Evolutionary conservation across 2,888 invertebrate genomes (phyloP), one percentile per base, ranked within the genome.

Genomic region (Hesperia comma): DNA sequence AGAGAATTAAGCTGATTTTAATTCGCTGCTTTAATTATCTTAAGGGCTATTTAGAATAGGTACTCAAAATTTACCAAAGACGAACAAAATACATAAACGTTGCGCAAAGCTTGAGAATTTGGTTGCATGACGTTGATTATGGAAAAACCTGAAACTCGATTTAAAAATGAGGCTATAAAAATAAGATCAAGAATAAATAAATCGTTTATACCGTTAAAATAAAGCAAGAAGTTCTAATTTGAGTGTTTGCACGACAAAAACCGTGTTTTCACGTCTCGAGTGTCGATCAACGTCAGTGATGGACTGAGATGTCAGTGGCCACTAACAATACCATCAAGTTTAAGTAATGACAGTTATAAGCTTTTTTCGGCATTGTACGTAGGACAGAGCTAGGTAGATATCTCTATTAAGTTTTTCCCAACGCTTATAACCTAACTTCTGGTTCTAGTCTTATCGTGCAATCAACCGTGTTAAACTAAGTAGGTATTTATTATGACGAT

Each of bases 121-220:
- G 70, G 70, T 74, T 75, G 40, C 19, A 17, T 46, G n/a, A 41
- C 37, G 46, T 63, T 26, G 7, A 40, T 57, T 57, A 64, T 72
- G 74, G 69, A 78, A 79, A 81, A 79, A 49, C 49, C 19, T 49
- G 17, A 49, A 79, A 75, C 66, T 66, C 46, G 53, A 61, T 60
- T 68, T 76, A 84, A 82, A 82, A 83, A 80, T 79, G 76, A 86
- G 82, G 85, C 77, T 83, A 78, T 69, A 75, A 75, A 73, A 77
- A 79, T 78, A 74, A 76, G 73, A 73, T 51, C 26, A 72, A 73
- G 71, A 67, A 19, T 49, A 49, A 49, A 19, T 69, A 69, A 74
- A 80, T 80, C 79, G 77, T 78, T 79, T 76, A 69, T 78, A 66
- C 72, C 74, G 79, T 80, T 80, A 81, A 78, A 79, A 81, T 81